phyloP scores from a whole-genome alignment of 2,797 vertebrate genomes.

The Dromococcyx pavoninus region DNA sequence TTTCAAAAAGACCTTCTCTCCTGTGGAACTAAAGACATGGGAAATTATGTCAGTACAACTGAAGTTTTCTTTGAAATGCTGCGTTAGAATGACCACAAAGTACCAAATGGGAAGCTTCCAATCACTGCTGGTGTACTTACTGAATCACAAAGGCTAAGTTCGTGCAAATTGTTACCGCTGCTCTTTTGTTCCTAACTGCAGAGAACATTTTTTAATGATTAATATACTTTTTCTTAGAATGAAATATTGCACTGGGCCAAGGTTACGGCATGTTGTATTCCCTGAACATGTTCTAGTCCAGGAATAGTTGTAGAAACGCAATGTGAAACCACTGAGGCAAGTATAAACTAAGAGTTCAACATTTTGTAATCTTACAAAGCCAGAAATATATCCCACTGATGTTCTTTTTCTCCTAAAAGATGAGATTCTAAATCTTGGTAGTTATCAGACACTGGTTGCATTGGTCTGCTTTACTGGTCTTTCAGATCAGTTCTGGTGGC shows the following conservation, averaged over 20 bases:
- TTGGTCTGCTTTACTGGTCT: not conserved
- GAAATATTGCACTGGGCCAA: not conserved
- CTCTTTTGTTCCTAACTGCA: constrained; percentile 32
- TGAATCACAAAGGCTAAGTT: constrained; percentile 32
- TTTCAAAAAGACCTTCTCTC: not conserved
- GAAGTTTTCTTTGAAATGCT: constrained; percentile 52
- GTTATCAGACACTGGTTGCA: not conserved
- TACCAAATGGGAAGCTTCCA: not conserved
- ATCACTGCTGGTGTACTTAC: not conserved
- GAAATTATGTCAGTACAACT: constrained; percentile 9
- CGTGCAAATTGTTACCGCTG: not conserved
- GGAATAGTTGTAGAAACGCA: not conserved
- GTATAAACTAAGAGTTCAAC: not conserved
- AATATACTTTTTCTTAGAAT: constrained; percentile 20
- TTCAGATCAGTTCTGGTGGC: not conserved
- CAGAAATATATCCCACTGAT: not conserved
- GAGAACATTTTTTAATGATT: constrained; percentile 16
- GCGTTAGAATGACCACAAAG: not conserved
- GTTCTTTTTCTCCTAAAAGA: not conserved
- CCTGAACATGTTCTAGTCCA: not conserved
- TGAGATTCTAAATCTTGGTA: not conserved
- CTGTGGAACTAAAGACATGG: not conserved
- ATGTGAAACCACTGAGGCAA: not conserved
- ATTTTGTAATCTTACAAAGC: not conserved
- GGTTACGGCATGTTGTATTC: not conserved